Conservation (phyloP, 2,113 vertebrate species). For the Xiphias gladius region DNA sequence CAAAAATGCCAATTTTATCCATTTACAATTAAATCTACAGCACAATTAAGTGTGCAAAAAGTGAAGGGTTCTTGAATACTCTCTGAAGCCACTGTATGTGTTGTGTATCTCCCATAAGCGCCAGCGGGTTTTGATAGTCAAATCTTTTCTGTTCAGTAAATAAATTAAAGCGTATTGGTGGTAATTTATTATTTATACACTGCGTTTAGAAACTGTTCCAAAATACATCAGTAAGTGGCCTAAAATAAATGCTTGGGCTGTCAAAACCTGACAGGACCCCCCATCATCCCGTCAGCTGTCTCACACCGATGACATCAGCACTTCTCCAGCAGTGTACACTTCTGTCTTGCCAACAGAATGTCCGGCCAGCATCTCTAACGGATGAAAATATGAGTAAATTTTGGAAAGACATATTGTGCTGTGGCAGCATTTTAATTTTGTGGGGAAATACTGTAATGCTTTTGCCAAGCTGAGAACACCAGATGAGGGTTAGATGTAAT, state of each 20-base stretch:
- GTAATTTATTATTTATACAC: constrained; percentile 29
- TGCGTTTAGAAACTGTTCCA: constrained; percentile 7
- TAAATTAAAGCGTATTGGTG: constrained; percentile 2
- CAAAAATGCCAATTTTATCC: not conserved
- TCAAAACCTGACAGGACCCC: constrained; percentile 51
- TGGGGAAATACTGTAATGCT: not conserved
- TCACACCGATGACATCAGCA: constrained; percentile 66
- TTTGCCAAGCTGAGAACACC: constrained; percentile 3
- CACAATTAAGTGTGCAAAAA: not conserved
- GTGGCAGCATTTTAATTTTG: constrained; percentile 33
- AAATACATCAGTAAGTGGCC: constrained; percentile 16
- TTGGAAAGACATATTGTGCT: constrained; percentile 30
- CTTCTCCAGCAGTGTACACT: constrained; percentile 16
- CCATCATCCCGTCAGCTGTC: constrained; percentile 36
- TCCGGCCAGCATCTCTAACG: constrained; percentile 30
- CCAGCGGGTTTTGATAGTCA: too few species aligned
- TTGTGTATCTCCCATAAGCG: not conserved
- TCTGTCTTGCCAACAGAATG: constrained; percentile 7
- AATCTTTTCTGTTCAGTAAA: not conserved
- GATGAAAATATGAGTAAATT: constrained; percentile 14
- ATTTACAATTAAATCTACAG: not conserved
- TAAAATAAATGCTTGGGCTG: constrained; percentile 18
- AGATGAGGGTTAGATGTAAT: not conserved
- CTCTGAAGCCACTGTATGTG: not conserved
- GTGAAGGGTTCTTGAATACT: not conserved